Base-by-base conservation (phyloP, 2,888 invertebrate species). In the Cataglyphis albicans region DNA sequence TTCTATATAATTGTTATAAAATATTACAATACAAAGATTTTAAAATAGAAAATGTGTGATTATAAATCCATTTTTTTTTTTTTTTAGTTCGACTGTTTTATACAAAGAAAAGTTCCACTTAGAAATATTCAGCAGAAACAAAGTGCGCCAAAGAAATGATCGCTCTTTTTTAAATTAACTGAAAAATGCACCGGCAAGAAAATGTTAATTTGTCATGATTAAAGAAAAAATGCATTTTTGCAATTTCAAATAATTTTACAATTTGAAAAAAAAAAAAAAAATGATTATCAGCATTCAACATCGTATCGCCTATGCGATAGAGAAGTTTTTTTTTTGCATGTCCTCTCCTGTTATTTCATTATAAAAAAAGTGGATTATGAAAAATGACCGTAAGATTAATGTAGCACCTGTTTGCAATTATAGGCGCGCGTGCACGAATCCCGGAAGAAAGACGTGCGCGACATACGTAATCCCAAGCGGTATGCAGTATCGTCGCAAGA, bases 331-430 rank as follows among this genome's bases (percentile, higher is more conserved):
- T 1, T 70, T 32, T 35, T 55, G 7, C 0, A 9, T 57, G 7
- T 59, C 12, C 29, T 32, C 64, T 41, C 10, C 41, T 64, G 85
- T 89, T 87, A 87, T 88, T 90, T 88, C 85, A 85, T 89, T 88
- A 87, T 86, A 35, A 72, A 9, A 25, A 89, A 92, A 91, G 91
- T 89, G 82, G 91, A 90, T 90, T 91, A 89, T 88, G 84, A 87
- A 52, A n/a, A 52, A 7, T 88, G 90, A 88, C 87, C 83, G 88
- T 76, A 89, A 92, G 91, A 92, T 92, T 91, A 91, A 91, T 92
- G 91, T 87, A 89, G 89, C 90, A 91, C 91, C 90, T 91, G 92
- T 88, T 87, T 84, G 87, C 88, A 88, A 89, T 88, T 87, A 87
- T 87, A 81, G 74, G 81, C 82, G 83, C 82, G 84, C 88, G 81